Percentiles rank a stretch among this genome's conserved stretches.
Conservation (phyloP, 2,113 vertebrate genomes). For the Macroglossus sobrinus region DNA sequence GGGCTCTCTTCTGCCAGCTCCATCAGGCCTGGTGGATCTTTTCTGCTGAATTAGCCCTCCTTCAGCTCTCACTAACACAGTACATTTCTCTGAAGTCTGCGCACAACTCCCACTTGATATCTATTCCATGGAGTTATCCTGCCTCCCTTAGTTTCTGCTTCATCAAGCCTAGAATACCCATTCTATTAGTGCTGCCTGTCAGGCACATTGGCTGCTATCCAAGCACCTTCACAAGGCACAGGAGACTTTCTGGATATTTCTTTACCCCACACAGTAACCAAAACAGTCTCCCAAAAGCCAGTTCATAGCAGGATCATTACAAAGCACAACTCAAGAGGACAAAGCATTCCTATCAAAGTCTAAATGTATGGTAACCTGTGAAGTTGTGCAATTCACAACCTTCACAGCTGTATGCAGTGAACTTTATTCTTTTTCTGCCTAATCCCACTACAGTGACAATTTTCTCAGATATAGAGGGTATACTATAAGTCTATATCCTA, state of each 20-base stretch:
- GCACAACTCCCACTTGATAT: neutral
- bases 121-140: neutral
- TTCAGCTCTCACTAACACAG: no score
- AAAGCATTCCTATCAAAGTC: neutral
- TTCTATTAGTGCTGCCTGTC: neutral
- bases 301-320: neutral
- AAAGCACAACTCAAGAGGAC: neutral
- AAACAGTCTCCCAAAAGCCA: neutral
- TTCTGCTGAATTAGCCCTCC: neutral
- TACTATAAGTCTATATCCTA: neutral
- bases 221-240: neutral
- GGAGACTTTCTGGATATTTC: neutral
- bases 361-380: neutral
- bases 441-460: neutral
- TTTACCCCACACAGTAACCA: neutral
- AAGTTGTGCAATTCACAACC: neutral
- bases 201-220: neutral
- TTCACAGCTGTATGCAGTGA: neutral
- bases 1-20: neutral
- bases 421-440: neutral
- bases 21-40: neutral
- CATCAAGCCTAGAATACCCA: neutral
- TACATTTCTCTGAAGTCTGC: neutral
- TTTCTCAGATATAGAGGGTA: neutral
- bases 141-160: neutral